Percentiles rank a stretch among this genome's conserved stretches.
Conservation (phyloP, 1,140 invertebrate species). For the Penaeus vannamei region DNA sequence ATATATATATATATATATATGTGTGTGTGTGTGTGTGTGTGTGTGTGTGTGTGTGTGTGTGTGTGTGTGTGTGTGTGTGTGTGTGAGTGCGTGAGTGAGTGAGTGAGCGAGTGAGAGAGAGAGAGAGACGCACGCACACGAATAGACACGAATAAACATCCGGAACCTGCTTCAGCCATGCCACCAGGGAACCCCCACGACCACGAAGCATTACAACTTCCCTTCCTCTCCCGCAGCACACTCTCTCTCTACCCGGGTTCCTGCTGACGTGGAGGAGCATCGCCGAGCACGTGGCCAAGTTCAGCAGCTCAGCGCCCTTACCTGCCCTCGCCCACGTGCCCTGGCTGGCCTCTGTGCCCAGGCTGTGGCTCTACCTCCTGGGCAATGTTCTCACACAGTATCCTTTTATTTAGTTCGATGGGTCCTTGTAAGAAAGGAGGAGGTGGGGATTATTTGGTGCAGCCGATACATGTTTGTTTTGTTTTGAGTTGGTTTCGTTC, state of each 20-base stretch:
- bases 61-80: not conserved
- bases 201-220: too few relatives aligned
- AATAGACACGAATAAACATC: too few relatives aligned
- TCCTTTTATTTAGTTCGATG: constrained; percentile 70
- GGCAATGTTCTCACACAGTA: constrained; percentile 94
- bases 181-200: too few relatives aligned
- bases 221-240: constrained; percentile 78
- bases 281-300: constrained; percentile 76
- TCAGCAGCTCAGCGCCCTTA: constrained; percentile 71
- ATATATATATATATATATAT: not conserved
- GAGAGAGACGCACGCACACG: too few relatives aligned
- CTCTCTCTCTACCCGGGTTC: constrained; percentile 90
- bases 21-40: not conserved
- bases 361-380: constrained; percentile 79
- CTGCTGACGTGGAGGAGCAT: constrained; percentile 83
- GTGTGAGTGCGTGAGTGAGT: not conserved
- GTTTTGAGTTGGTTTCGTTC: too few relatives aligned
- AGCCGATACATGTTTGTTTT: too few relatives aligned
- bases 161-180: too few relatives aligned
- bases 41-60: not conserved
- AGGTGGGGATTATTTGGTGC: too few relatives aligned
- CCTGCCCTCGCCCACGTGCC: constrained; percentile 73
- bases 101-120: too few relatives aligned
- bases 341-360: constrained; percentile 71
- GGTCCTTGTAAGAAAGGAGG: too few relatives aligned